A percentile compares a stretch with the other conserved stretches of the same genome.
Conservation (phyloP, 1,140 invertebrate genomes). For the Papilio xuthus region DNA sequence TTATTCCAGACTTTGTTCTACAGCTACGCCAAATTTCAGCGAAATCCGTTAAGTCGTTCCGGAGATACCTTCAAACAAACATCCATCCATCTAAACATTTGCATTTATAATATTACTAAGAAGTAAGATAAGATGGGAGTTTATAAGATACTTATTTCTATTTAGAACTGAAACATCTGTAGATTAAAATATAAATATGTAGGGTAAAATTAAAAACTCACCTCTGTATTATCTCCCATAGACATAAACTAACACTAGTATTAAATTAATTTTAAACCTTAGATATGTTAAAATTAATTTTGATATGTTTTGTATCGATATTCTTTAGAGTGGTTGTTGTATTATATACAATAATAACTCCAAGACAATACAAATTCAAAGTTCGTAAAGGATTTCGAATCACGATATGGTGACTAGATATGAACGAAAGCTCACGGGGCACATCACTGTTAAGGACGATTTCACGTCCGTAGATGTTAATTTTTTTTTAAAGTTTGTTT, state of each 20-base stretch:
- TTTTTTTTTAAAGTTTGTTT: slow-evolving; percentile 38
- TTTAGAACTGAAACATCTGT: too few species aligned
- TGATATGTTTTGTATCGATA: slow-evolving; percentile 80
- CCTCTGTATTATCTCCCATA: slow-evolving; percentile 4
- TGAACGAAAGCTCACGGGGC: slow-evolving; percentile 52
- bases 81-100: too few species aligned
- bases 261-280: slow-evolving; percentile 46
- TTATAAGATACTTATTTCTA: too few species aligned
- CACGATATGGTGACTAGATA: slow-evolving; percentile 49
- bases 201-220: slow-evolving; percentile 1
- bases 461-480: slow-evolving; percentile 22
- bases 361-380: slow-evolving; percentile 61
- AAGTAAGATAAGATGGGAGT: too few species aligned
- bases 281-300: slow-evolving; percentile 72
- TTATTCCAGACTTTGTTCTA: too few species aligned
- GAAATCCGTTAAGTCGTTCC: too few species aligned
- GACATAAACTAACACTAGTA: slow-evolving; percentile 18
- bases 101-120: too few species aligned
- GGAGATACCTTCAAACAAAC: too few species aligned
- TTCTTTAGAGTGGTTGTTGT: slow-evolving; percentile 78
- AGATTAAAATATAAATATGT: neutral
- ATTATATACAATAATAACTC: slow-evolving; percentile 63
- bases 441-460: slow-evolving; percentile 72
- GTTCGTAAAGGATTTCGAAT: slow-evolving; percentile 43
- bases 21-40: too few species aligned